Base-by-base conservation (phyloP, 2,113 vertebrate genomes). In the Ictalurus punctatus region DNA sequence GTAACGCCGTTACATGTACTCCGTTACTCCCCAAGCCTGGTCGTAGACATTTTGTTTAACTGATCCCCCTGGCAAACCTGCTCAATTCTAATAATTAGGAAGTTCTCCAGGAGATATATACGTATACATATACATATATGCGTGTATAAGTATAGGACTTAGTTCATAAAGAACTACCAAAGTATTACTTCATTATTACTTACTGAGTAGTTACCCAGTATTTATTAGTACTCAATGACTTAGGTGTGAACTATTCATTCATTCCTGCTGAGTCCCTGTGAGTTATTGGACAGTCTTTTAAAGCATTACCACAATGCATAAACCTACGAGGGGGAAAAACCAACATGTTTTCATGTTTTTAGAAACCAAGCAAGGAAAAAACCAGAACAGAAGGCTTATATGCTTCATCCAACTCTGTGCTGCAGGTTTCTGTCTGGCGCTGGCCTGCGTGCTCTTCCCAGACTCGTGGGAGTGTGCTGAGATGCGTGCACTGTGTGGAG, bases 401-500 rank as follows among this genome's bases (percentile, higher is more conserved):
- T 27, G 13, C 14, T 81, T 30, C 25, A 54, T 52, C 25, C 25
- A 37, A 6, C 1, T 54, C 0, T 25, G 25, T 37, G 58, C 9
- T 16, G 3, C 83, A 96, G 95, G 95, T 0, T 96, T 95, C 82
- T 97, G 96, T 83, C 92, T 97, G 89, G 95, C 95, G 0, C 88
- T 97, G 85, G 96, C 95, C 1, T 97, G 96, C 87, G 91, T 97
- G 37, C 90, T 96, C 87, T 97, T 97, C 86, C 96, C 96, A 3
- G 96, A 96, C 79, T 95, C 96, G 0, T 97, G 96, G 96, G 96
- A 96, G 48, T 94, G 95, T 88, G 94, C 95, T 0, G 95, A 96
- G 89, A 96, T 97, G 94, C 93, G 95, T 23, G 91, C 93, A 10
- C 93, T 97, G 16, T 97, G 96, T 71, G 96, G 96, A 40, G 94